Percentiles rank a stretch among this genome's conserved stretches.
Evolutionary conservation across 37 sponge, comb jelly and placozoan species (phyloP).

Genomic region (Cliona cf. orientalis): DNA sequence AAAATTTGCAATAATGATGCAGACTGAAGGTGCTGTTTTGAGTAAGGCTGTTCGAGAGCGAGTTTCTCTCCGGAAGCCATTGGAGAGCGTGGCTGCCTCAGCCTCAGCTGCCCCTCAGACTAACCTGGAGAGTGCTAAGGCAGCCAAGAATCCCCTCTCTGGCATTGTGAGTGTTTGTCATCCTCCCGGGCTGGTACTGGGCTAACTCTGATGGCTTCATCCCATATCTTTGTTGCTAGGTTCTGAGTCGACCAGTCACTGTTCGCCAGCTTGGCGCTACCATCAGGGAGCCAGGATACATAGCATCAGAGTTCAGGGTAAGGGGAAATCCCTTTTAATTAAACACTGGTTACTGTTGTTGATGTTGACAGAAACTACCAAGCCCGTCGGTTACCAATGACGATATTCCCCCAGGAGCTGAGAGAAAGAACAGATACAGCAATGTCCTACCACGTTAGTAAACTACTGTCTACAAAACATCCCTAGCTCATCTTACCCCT

Average conservation of each 20-base stretch:
- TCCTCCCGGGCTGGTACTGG: background rate
- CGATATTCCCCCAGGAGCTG: conserved; percentile 80
- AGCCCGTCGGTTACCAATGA: conserved; percentile 37
- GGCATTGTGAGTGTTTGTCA: too few species aligned
- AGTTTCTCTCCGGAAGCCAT: background rate
- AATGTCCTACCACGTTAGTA: conserved; percentile 86
- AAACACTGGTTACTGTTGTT: background rate
- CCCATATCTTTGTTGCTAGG: conserved; percentile 20
- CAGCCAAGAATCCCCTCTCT: background rate
- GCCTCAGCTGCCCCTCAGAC: background rate
- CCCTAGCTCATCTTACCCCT: background rate
- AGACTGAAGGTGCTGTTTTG: too few species aligned
- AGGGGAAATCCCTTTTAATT: background rate
- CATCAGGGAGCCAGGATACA: conserved; percentile 59
- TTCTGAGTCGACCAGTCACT: conserved; percentile 72
- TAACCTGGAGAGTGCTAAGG: background rate
- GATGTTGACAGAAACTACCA: conserved; percentile 64
- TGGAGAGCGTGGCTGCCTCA: background rate
- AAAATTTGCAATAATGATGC: too few species aligned
- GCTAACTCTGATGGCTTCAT: background rate
- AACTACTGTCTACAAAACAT: background rate
- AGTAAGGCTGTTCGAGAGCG: too few species aligned
- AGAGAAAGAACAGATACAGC: conserved; percentile 87
- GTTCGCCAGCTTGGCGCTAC: conserved; percentile 72
- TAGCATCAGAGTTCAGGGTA: conserved; percentile 73